Percentiles rank a stretch among this genome's conserved stretches.
These are phyloP conservation scores for Mormyrus iriodes DNA, from an alignment of 2,113 vertebrate genomes.

Conservation along the genomic window DNA sequence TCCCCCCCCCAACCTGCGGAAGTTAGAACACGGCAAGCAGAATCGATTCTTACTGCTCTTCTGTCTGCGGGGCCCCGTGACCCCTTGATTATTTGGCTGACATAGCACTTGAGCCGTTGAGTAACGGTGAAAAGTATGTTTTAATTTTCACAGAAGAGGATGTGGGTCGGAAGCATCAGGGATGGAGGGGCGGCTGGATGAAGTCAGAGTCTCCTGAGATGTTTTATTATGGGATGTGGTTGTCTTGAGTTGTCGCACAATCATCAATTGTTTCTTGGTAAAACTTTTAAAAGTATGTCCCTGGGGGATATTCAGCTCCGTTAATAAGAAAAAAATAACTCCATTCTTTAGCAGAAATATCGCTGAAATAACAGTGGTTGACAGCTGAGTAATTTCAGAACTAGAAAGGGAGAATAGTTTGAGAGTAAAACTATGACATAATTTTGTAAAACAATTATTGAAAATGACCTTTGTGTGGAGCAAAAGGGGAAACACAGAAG, in stretches of 20 bases:
- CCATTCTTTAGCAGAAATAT: background rate
- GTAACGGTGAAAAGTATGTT: conserved; percentile 24
- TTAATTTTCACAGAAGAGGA: conserved; percentile 22
- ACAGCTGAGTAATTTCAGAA: background rate
- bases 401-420: background rate
- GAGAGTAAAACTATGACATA: background rate
- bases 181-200: conserved; percentile 26
- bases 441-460: background rate
- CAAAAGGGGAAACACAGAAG: background rate
- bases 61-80: conserved; percentile 25
- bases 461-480: conserved; percentile 11
- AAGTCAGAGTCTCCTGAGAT: conserved; percentile 7
- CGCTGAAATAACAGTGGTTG: background rate
- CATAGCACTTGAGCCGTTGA: conserved; percentile 27
- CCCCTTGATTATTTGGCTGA: conserved; percentile 42
- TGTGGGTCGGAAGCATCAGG: conserved; percentile 16
- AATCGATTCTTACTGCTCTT: conserved; percentile 49
- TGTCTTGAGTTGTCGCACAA: background rate
- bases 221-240: conserved; percentile 14
- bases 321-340: background rate
- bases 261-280: background rate
- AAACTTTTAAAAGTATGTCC: background rate
- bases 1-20: conserved; percentile 39
- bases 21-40: conserved; percentile 36
- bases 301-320: background rate